These are phyloP conservation scores for cat (Felis catus) DNA, from an alignment of 2,113 vertebrate species.

Conservation along the genomic window DNA sequence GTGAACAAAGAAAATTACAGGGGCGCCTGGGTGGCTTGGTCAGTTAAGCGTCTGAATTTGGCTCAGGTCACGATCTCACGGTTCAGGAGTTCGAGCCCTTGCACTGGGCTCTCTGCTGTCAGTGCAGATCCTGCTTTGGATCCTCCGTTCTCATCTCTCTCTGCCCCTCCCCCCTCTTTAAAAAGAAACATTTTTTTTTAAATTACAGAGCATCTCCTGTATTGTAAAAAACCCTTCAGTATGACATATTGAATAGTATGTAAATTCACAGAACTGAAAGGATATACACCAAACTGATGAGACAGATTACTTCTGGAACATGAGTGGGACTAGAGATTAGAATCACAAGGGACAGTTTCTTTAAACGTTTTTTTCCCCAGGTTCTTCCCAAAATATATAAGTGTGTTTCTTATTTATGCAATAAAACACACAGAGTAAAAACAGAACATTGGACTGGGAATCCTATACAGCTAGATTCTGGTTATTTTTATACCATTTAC, in stretches of 20 bases:
- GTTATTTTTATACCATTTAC: background rate
- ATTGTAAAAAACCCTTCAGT: background rate
- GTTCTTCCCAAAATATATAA: background rate
- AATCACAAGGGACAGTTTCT: background rate
- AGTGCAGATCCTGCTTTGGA: too few species aligned
- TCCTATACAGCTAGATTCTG: background rate
- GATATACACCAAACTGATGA: background rate
- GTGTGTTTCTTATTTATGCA: background rate
- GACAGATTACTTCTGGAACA: background rate
- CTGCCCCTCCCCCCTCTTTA: too few species aligned
- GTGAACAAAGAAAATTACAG: background rate
- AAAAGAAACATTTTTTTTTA: too few species aligned
- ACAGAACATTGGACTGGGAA: background rate
- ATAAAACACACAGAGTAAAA: background rate
- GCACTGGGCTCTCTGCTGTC: too few species aligned
- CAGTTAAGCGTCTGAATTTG: too few species aligned
- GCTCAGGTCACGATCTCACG: too few species aligned
- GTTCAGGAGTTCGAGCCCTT: too few species aligned
- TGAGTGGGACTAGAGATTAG: background rate
- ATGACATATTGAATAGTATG: background rate
- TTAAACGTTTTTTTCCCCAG: background rate
- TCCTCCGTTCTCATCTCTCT: too few species aligned
- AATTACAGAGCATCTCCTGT: background rate
- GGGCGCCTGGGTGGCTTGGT: too few species aligned
- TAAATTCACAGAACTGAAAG: background rate